Conservation (phyloP, 2,113 vertebrate genomes). For the Tichodroma muraria region DNA sequence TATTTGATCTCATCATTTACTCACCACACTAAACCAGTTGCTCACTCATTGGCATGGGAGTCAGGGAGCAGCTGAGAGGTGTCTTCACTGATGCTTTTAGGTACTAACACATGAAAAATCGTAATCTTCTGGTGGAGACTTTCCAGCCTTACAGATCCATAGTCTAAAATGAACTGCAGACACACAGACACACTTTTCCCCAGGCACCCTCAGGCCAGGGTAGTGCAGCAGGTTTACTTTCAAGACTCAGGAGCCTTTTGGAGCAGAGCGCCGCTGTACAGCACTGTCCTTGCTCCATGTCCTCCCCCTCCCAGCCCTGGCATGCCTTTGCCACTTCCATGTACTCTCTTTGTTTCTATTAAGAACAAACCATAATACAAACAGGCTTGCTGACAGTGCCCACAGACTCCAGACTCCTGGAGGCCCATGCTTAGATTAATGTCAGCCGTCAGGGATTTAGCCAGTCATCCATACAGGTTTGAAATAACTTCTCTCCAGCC, state of each 20-base stretch:
- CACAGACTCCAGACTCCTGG: background rate
- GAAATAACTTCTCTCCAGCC: background rate
- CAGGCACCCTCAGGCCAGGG: background rate
- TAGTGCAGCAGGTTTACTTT: background rate
- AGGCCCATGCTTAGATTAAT: background rate
- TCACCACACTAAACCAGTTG: background rate
- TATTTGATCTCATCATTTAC: background rate
- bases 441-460: background rate
- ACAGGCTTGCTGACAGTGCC: background rate
- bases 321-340: background rate
- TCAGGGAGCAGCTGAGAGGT: background rate
- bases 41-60: background rate
- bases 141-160: background rate
- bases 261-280: rapidly evolving
- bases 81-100: background rate
- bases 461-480: background rate
- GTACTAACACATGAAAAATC: background rate
- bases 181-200: background rate
- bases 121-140: background rate
- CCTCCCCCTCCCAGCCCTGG: background rate
- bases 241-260: background rate
- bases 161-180: background rate
- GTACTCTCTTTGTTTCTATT: background rate
- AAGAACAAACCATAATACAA: background rate
- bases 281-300: background rate